Base-by-base conservation (phyloP, 2,113 vertebrate genomes). In the Hiodon alosoides region DNA sequence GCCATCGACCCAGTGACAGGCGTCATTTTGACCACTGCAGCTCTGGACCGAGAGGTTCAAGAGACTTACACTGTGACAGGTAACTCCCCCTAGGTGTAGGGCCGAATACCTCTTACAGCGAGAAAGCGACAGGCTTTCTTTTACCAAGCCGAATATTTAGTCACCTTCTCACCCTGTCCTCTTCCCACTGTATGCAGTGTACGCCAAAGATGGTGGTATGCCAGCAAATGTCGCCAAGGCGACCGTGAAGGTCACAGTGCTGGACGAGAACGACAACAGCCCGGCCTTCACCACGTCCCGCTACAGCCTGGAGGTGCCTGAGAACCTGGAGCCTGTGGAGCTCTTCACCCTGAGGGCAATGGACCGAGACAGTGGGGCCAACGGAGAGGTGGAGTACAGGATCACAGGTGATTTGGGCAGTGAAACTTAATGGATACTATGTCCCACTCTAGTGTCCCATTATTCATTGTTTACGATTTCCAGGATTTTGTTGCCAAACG, bases 221-320 rank as follows among this genome's bases (percentile, higher is more conserved):
- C 95, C 96, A 0, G 92, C 96, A 0, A 93, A 91, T 76, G 91
- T 98, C 75, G 88, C 94, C 80, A 96, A 90, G 80, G 89, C 90
- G 5, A 91, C 88, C 0, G 93, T 99, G 48, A 89, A 88, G 5
- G 86, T 99, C 72, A 84, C 86, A 0, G 91, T 98, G 7, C 87
- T 88, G 62, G 97, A 99, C 17, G 92, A 95, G 76, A 99, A 99
- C 9, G 97, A 99, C 87, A 94, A 98, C 0, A 54, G 89, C 0
- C 97, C 97, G 0, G 80, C 80, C 9, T 95, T 98, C 73, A 93
- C 93, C 11, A 92, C 85, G 0, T 76, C 89, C 0, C 90, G 88
- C 67, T 94, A 90, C 64, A 89, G 88, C 2, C 83, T 99, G 73
- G 93, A 98, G 69, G 95, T 97, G 5, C 96, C 96, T 0, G 97